Base-by-base conservation (phyloP, 1,140 invertebrate genomes). In the Zelostemma sp. region DNA sequence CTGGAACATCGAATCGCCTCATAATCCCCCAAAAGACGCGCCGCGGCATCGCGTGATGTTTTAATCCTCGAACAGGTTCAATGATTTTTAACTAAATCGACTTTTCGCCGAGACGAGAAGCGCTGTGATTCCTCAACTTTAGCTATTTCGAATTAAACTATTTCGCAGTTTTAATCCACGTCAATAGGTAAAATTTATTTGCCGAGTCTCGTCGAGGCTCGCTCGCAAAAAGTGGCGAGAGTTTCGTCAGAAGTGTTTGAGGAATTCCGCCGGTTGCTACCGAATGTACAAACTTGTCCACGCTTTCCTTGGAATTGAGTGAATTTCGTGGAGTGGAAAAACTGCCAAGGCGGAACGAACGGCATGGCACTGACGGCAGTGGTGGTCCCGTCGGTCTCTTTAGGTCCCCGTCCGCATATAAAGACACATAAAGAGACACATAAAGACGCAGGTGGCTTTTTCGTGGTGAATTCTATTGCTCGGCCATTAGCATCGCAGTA, bases 51-150 rank as follows among this genome's bases (percentile, higher is more conserved):
- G 40, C 60, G 48, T 49, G 66, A 75, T 72, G 60, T 73, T 77
- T 77, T 78, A 77, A 78, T 78, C 77, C 78, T 71, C 77, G 79
- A 78, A 80, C 77, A 79, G 73, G 68, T 74, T 25, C 21, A 25
- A 25, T 8, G 21, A 8, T 25, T 25, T 8, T 8, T 8, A 8
- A 8, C 21, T 25, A n/a, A 25, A 43, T 53, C 40, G 35, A 12
- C 17, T 40, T 35, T 41, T 53, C 38, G 33, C 28, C 35, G 46
- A 9, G 3, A 15, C 16, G n/a, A n/a, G n/a, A n/a, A n/a, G n/a
- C n/a, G n/a, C n/a, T n/a, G 16, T 15, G 14, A 15, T 9, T 45
- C 16, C 41, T 16, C 17, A 45, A 45, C 16, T 4, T 6, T 9
- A 45, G 21, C 3, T 25, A 25, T 4, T 8, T 25, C 21, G 21